Percentiles rank a stretch among this genome's conserved stretches.
phyloP scores from a whole-genome alignment of 2,113 vertebrate genomes.

The Petroica traversi region DNA sequence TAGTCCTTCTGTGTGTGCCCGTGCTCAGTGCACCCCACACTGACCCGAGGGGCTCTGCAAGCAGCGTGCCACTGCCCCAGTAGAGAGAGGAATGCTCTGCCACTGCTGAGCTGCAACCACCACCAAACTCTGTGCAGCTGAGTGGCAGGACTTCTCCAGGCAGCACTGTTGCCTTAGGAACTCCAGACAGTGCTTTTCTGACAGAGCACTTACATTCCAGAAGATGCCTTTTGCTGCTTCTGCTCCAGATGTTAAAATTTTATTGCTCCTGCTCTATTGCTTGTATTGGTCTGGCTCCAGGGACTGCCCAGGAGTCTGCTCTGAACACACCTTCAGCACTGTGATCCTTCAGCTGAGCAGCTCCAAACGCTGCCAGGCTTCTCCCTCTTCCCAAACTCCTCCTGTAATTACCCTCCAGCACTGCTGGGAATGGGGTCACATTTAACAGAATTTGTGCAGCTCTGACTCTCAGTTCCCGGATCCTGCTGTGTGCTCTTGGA shows the following conservation, averaged over 20 bases:
- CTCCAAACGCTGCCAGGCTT: neutral
- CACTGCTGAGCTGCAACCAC: neutral
- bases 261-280: neutral
- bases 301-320: neutral
- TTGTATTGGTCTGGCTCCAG: neutral
- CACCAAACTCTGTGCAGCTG: too few relatives aligned
- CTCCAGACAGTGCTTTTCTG: neutral
- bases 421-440: neutral
- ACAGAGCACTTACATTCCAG: neutral
- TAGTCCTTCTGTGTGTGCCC: rapidly evolving
- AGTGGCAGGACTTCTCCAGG: too few relatives aligned
- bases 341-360: neutral
- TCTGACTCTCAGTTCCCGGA: neutral
- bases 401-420: neutral
- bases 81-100: neutral
- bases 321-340: neutral
- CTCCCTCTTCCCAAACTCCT: neutral
- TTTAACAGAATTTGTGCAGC: neutral
- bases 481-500: neutral
- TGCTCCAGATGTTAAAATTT: neutral
- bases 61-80: neutral
- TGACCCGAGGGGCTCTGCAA: rapidly evolving
- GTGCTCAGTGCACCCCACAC: rapidly evolving
- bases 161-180: neutral
- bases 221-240: neutral